Percentiles rank a stretch among this genome's conserved stretches.
Evolutionary conservation across 37 sponge, comb jelly and placozoan species (phyloP).

Genomic region (Lycopodina hypogea): DNA sequence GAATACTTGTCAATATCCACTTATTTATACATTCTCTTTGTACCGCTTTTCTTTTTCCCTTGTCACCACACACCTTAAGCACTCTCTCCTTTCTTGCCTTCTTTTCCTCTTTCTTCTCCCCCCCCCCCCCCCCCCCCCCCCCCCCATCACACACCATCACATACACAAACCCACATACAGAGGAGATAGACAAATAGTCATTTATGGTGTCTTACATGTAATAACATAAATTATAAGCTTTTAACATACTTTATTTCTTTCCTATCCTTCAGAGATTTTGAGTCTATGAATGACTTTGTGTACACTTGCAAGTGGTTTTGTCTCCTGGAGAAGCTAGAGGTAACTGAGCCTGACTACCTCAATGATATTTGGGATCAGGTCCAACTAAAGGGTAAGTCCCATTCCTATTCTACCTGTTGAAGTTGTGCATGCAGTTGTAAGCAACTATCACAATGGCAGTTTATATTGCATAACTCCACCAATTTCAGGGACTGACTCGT

Average conservation of each 20-base stretch:
- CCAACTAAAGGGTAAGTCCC: neutral
- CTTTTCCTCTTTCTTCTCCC: neutral
- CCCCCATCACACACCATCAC: neutral
- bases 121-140: neutral
- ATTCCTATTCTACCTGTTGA: too few relatives aligned
- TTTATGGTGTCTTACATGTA: neutral
- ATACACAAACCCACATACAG: neutral
- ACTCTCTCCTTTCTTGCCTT: neutral
- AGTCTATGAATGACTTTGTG: neutral
- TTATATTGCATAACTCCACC: too few relatives aligned
- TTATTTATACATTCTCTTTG: neutral
- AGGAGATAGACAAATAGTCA: neutral
- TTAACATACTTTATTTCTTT: neutral
- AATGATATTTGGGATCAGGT: conserved; percentile 44
- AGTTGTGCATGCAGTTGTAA: too few relatives aligned
- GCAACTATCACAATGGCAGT: too few relatives aligned
- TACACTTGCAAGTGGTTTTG: conserved; percentile 55
- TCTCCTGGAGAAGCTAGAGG: conserved; percentile 24
- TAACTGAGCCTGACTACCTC: conserved; percentile 50
- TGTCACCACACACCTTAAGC: too few relatives aligned
- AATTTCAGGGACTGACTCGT: too few relatives aligned
- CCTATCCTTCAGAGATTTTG: neutral
- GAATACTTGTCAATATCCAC: neutral
- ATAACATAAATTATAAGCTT: too few relatives aligned
- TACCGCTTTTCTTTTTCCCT: too few relatives aligned